phyloP scores from a whole-genome alignment of 1,140 invertebrate species.

The Gryon sp. region DNA sequence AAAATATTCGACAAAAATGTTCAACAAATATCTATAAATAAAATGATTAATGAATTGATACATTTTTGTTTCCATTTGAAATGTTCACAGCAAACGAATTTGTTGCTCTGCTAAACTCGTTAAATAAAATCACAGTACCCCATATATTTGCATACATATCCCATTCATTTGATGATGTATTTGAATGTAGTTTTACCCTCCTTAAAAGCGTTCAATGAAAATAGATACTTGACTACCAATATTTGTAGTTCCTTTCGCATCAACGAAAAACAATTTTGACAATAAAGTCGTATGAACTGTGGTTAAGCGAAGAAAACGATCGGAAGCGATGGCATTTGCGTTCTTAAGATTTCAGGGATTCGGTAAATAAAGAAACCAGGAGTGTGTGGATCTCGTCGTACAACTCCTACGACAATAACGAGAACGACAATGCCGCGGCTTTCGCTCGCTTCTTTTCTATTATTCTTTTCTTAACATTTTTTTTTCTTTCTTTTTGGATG shows the following conservation, averaged over 20 bases:
- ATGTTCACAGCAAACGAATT: too few species aligned
- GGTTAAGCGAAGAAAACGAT: slow-evolving; percentile 57
- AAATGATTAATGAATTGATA: too few species aligned
- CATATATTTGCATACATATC: too few species aligned
- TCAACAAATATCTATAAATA: too few species aligned
- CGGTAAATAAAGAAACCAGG: slow-evolving; percentile 53
- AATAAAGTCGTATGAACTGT: slow-evolving; percentile 53
- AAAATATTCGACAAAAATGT: too few species aligned
- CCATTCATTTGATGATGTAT: too few species aligned
- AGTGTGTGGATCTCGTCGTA: slow-evolving; percentile 49
- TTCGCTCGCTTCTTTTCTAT: too few species aligned
- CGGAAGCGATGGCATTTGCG: slow-evolving; percentile 56
- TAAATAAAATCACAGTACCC: too few species aligned
- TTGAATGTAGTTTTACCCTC: neutral
- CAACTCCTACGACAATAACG: slow-evolving; percentile 64
- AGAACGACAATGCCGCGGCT: slow-evolving; percentile 59
- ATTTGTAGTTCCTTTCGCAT: neutral
- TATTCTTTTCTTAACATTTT: too few species aligned
- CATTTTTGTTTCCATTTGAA: too few species aligned
- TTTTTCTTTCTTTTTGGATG: slow-evolving; percentile 42
- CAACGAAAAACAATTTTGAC: slow-evolving; percentile 35
- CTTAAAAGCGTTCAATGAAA: slow-evolving; percentile 1
- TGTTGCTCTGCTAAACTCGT: too few species aligned
- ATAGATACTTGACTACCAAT: slow-evolving; percentile 19
- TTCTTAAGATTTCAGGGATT: slow-evolving; percentile 48